Evolutionary conservation across 2,888 invertebrate genomes (phyloP).

Genomic region (Platypus cylindrus): DNA sequence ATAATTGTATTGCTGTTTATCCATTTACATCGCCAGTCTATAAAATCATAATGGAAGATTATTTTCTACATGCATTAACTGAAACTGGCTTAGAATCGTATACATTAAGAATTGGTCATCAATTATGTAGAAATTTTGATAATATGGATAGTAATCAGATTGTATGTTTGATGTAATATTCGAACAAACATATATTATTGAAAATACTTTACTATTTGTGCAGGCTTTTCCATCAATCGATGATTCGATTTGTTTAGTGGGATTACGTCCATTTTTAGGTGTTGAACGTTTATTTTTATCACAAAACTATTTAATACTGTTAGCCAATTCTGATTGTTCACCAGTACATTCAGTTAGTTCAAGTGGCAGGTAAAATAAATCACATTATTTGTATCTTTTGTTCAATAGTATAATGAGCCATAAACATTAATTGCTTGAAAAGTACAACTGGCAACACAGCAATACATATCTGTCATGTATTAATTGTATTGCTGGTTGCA

Average conservation of each 20-base stretch:
- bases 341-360: conserved; percentile 36
- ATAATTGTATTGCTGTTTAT: conserved; percentile 50
- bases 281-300: conserved; percentile 42
- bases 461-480: too few relatives aligned
- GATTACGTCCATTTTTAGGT: conserved; percentile 53
- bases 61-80: conserved; percentile 59
- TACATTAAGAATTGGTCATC: conserved; percentile 52
- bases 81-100: conserved; percentile 66
- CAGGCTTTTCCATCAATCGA: conserved; percentile 44
- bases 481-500: conserved; percentile 1
- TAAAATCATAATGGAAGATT: conserved; percentile 52
- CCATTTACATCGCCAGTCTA: conserved; percentile 59
- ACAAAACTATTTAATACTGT: conserved; percentile 39
- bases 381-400: too few relatives aligned
- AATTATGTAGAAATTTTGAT: conserved; percentile 40
- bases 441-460: too few relatives aligned
- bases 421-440: too few relatives aligned
- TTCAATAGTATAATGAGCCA: too few relatives aligned
- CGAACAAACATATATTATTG: conserved; percentile 1
- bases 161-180: conserved; percentile 26
- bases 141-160: conserved; percentile 36
- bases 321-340: conserved; percentile 46
- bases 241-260: conserved; percentile 53
- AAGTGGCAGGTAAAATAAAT: conserved; percentile 25
- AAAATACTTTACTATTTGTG: too few relatives aligned